A percentile compares a stretch with the other conserved stretches of the same genome.
Conservation (phyloP, 2,797 vertebrate genomes). For the Eulemur albifrons region DNA sequence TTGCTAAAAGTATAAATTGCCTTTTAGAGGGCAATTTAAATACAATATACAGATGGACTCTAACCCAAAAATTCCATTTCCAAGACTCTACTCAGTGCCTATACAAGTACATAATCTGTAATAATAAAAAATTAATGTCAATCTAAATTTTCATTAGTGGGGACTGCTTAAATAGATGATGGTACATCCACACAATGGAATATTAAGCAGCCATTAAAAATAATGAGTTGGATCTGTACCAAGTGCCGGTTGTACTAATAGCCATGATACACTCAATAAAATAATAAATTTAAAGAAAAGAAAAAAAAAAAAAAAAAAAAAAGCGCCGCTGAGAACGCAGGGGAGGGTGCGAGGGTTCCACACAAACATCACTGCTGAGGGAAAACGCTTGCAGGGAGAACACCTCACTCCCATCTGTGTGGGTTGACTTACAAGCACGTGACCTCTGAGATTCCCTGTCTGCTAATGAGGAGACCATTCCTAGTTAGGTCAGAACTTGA, state of each 20-base stretch:
- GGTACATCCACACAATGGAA: not conserved
- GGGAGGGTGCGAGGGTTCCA: no score
- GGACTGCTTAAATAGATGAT: not conserved
- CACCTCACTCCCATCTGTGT: not conserved
- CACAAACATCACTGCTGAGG: no score
- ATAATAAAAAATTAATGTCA: not conserved
- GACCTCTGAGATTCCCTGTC: no score
- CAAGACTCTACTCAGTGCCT: not conserved
- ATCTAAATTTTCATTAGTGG: not conserved
- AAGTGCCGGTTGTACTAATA: not conserved
- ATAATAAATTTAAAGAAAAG: not conserved
- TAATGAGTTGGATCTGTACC: not conserved
- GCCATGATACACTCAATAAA: not conserved
- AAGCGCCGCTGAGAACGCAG: not conserved
- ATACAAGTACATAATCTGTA: not conserved
- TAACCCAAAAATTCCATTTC: not conserved
- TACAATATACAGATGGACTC: not conserved
- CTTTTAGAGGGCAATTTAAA: not conserved
- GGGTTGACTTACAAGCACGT: rapidly evolving
- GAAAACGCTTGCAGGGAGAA: not conserved
- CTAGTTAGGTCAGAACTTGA: not conserved
- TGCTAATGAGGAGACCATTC: not conserved
- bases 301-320: no score
- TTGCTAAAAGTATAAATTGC: not conserved
- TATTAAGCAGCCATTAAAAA: not conserved